phyloP scores from a whole-genome alignment of 2,888 invertebrate species.

The Congeria kusceri region DNA sequence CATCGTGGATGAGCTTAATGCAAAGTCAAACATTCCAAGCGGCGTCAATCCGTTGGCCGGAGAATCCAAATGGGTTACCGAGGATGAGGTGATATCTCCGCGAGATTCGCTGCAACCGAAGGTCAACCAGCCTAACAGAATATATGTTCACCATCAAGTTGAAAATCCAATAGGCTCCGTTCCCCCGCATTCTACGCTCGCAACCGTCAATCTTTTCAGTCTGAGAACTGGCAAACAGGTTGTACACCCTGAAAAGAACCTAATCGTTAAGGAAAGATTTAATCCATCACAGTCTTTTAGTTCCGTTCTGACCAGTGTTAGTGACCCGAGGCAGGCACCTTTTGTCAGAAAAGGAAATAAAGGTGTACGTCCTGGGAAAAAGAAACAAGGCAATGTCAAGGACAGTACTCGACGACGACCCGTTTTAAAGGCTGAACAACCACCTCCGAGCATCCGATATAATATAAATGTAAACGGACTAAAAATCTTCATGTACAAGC shows the following conservation, averaged over 20 bases:
- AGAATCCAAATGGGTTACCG: slow-evolving; percentile 47
- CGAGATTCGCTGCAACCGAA: background rate
- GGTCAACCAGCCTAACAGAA: slow-evolving; percentile 33
- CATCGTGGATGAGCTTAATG: background rate
- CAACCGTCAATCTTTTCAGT: background rate
- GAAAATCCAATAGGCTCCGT: background rate
- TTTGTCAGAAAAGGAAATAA: slow-evolving; percentile 21
- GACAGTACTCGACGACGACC: slow-evolving; percentile 28
- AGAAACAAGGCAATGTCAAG: slow-evolving; percentile 19
- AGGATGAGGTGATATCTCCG: slow-evolving; percentile 21
- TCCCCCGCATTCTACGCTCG: background rate
- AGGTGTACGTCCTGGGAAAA: slow-evolving; percentile 30
- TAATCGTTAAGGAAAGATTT: slow-evolving; percentile 39
- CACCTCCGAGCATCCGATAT: slow-evolving; percentile 36
- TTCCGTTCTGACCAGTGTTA: slow-evolving; percentile 47
- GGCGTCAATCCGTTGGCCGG: slow-evolving; percentile 25
- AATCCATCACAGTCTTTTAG: slow-evolving; percentile 19
- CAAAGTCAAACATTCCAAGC: background rate
- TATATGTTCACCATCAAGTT: slow-evolving; percentile 58
- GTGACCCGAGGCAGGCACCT: slow-evolving; percentile 43
- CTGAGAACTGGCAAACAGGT: slow-evolving; percentile 13
- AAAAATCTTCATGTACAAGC: slow-evolving; percentile 60
- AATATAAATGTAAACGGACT: slow-evolving; percentile 59
- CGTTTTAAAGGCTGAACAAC: slow-evolving; percentile 16
- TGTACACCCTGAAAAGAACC: slow-evolving; percentile 54